These are phyloP conservation scores for Centropus bengalensis DNA, from an alignment of 2,113 vertebrate genomes.

Conservation along the genomic window DNA sequence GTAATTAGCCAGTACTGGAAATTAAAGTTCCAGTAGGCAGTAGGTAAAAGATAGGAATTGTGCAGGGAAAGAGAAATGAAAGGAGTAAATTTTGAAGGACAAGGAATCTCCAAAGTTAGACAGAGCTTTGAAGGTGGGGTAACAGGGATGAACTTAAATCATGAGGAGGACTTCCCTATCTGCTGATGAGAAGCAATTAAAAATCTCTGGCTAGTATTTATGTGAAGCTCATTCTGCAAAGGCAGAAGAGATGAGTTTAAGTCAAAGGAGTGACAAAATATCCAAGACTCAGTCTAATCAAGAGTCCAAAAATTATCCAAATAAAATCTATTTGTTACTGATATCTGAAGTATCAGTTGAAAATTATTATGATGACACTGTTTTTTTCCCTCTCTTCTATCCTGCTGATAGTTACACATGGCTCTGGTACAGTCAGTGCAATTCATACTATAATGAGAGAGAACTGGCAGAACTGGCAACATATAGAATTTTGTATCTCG, in stretches of 20 bases:
- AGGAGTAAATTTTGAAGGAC: not conserved
- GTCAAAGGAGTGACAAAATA: not conserved
- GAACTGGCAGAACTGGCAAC: not conserved
- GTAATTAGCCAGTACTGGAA: not conserved
- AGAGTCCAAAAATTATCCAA: not conserved
- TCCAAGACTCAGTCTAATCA: not conserved
- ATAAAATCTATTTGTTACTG: not conserved
- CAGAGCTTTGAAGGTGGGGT: not conserved
- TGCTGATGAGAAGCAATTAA: not conserved
- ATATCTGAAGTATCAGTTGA: not conserved
- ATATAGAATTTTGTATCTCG: not conserved
- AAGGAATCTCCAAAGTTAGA: not conserved
- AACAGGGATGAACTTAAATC: not conserved
- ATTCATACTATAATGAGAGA: not conserved
- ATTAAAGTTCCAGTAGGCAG: not conserved
- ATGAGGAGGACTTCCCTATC: not conserved
- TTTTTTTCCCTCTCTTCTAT: not conserved
- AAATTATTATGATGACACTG: no score
- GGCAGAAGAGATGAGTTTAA: not conserved
- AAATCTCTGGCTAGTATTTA: not conserved
- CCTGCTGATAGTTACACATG: not conserved
- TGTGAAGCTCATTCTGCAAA: not conserved
- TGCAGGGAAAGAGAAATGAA: not conserved
- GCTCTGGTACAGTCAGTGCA: not conserved
- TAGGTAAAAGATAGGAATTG: not conserved